phyloP scores from a whole-genome alignment of 1,140 invertebrate genomes.

The Octopus bimaculoides region DNA sequence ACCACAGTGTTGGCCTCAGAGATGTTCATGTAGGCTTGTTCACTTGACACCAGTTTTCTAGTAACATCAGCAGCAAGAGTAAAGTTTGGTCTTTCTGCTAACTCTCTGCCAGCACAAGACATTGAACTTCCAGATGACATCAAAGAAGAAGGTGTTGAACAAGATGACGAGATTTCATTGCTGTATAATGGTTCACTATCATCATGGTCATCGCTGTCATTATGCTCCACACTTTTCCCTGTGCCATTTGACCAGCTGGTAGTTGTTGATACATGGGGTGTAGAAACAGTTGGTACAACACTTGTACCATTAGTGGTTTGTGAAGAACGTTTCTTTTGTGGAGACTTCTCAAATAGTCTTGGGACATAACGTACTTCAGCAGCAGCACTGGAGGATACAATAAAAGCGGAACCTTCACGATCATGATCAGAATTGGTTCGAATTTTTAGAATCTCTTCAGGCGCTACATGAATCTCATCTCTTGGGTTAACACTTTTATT shows the following conservation, averaged over 20 bases:
- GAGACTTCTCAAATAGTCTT: background rate
- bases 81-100: no score
- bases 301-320: background rate
- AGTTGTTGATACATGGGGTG: no score
- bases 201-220: background rate
- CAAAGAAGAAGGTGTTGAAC: background rate
- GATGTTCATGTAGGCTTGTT: constrained; percentile 2
- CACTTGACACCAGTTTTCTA: background rate
- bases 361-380: background rate
- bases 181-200: background rate
- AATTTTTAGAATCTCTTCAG: background rate
- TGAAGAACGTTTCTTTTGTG: background rate
- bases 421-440: background rate
- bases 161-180: background rate
- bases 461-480: background rate
- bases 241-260: no score
- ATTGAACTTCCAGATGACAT: no score
- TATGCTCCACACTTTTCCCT: background rate
- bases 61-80: background rate
- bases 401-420: background rate
- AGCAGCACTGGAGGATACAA: background rate
- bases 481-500: background rate
- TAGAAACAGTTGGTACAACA: background rate
- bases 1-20: background rate
- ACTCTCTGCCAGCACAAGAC: no score